phyloP scores from a whole-genome alignment of 2,797 vertebrate genomes.

The Danio tinwini region DNA sequence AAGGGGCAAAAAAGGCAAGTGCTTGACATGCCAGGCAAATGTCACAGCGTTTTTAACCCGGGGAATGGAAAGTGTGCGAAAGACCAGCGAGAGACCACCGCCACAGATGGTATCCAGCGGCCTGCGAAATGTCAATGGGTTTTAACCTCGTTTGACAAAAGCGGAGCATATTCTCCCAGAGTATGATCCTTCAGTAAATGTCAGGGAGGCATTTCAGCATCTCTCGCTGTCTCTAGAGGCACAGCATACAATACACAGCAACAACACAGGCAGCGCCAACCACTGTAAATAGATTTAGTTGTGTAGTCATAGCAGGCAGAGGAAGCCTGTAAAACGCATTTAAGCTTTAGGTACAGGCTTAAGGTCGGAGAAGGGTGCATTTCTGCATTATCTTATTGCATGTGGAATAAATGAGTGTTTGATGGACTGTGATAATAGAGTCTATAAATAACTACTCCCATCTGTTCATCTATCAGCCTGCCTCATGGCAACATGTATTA shows the following conservation, averaged over 20 bases:
- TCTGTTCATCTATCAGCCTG: conserved; percentile 82
- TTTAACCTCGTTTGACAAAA: conserved; percentile 64
- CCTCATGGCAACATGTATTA: conserved; percentile 71
- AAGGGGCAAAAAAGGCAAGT: conserved; percentile 26
- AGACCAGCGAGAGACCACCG: conserved; percentile 21
- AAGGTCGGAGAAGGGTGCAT: conserved; percentile 39
- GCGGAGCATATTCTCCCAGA: conserved; percentile 47
- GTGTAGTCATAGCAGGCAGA: conserved; percentile 12
- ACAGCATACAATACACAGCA: conserved; percentile 42
- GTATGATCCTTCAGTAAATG: conserved; percentile 61
- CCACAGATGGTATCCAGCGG: conserved; percentile 55
- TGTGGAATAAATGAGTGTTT: conserved; percentile 74
- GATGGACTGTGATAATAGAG: conserved; percentile 79
- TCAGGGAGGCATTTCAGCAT: conserved; percentile 58
- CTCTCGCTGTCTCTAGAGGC: conserved; percentile 31
- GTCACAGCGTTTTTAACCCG: conserved; percentile 50
- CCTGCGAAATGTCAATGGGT: conserved; percentile 61
- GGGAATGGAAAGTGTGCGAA: conserved; percentile 27
- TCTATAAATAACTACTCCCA: conserved; percentile 85
- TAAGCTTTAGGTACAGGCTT: neutral
- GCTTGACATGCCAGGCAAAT: conserved; percentile 51
- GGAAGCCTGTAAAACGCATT: neutral
- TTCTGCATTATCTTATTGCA: conserved; percentile 57
- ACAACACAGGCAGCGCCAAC: conserved; percentile 28
- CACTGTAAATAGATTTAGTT: conserved; percentile 27